Percentiles rank a stretch among this genome's conserved stretches.
Conservation (phyloP, 2,888 invertebrate species). For the Phasia obesa region DNA sequence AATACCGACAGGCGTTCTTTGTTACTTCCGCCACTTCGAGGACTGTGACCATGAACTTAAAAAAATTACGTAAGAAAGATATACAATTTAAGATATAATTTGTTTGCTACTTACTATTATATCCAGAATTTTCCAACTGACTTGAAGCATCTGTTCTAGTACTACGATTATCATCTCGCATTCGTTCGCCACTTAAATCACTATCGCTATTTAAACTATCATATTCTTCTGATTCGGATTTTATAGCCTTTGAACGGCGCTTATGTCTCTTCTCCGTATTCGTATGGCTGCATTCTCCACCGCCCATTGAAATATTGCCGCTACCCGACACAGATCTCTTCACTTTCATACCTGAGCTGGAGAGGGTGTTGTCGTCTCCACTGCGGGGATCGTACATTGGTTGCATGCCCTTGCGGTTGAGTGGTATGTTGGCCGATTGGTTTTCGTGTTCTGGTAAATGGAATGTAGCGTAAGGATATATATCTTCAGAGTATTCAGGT, state of each 20-base stretch:
- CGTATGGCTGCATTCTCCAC: slow-evolving; percentile 74
- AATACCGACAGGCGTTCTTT: slow-evolving; percentile 83
- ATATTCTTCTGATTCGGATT: slow-evolving; percentile 85
- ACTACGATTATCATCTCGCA: slow-evolving; percentile 82
- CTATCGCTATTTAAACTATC: slow-evolving; percentile 84
- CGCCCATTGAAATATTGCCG: slow-evolving; percentile 71
- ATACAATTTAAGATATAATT: not conserved
- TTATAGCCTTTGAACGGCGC: slow-evolving; percentile 83
- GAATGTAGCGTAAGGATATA: slow-evolving; percentile 86
- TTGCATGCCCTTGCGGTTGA: slow-evolving; percentile 78
- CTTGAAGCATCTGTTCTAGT: slow-evolving; percentile 83
- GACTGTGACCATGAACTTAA: slow-evolving; percentile 80
- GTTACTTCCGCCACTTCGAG: slow-evolving; percentile 78
- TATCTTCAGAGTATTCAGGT: slow-evolving; percentile 85
- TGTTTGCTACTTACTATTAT: slow-evolving; percentile 74
- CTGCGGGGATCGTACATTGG: slow-evolving; percentile 78
- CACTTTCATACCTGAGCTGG: slow-evolving; percentile 75
- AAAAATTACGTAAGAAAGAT: not conserved
- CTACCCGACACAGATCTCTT: slow-evolving; percentile 75
- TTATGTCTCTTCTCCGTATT: slow-evolving; percentile 81
- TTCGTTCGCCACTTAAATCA: slow-evolving; percentile 82
- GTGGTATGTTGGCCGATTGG: slow-evolving; percentile 83
- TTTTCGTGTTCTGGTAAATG: slow-evolving; percentile 85
- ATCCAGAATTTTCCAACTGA: slow-evolving; percentile 83
- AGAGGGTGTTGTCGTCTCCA: slow-evolving; percentile 76